Conservation (phyloP, 2,888 invertebrate species). For the Graphium colonna region DNA sequence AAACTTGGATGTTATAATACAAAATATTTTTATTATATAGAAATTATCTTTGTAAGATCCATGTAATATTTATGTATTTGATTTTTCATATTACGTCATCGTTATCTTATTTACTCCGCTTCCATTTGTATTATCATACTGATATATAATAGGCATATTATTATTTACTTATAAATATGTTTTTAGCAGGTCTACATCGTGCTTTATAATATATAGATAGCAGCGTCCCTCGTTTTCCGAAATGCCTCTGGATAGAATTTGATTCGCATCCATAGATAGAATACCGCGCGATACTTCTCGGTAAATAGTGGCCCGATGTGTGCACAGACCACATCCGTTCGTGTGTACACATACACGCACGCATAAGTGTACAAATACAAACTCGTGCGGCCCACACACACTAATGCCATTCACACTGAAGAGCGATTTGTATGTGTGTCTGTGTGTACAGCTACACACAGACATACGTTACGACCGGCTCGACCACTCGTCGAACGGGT, state of each 20-base stretch:
- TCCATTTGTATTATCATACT: too few species aligned
- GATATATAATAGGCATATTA: too few species aligned
- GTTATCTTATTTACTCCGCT: too few species aligned
- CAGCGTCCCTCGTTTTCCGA: not conserved
- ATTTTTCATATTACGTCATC: too few species aligned
- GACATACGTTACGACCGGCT: slow-evolving; percentile 40
- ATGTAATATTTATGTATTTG: too few species aligned
- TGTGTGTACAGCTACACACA: not conserved
- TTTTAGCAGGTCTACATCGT: too few species aligned
- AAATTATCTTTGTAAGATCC: too few species aligned
- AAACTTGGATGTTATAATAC: too few species aligned
- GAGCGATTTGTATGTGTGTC: not conserved
- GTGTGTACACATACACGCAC: slow-evolving; percentile 33
- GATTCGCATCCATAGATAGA: slow-evolving; percentile 27
- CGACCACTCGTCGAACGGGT: slow-evolving; percentile 49
- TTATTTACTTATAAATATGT: too few species aligned
- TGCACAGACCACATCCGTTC: slow-evolving; percentile 58
- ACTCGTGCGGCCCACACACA: not conserved
- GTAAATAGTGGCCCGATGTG: slow-evolving; percentile 33
- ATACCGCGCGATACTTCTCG: slow-evolving; percentile 26
- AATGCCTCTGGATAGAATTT: not conserved
- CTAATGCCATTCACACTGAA: slow-evolving; percentile 26
- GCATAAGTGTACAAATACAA: not conserved
- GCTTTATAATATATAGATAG: too few species aligned
- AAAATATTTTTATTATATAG: too few species aligned